Base-by-base conservation (phyloP, 1,140 invertebrate genomes). In the Cyphomyrmex costatus region DNA sequence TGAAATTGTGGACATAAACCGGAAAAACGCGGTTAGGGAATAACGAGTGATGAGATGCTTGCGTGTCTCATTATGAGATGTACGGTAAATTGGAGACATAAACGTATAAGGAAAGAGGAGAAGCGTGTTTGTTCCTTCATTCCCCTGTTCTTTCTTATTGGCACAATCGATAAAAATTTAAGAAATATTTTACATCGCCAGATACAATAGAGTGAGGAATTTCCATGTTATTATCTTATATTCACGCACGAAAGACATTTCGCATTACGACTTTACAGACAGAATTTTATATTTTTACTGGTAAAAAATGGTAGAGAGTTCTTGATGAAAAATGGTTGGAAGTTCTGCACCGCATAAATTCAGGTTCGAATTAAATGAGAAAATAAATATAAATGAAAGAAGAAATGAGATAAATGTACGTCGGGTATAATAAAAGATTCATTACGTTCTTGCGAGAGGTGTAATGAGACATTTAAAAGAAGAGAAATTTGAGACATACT, bases 281-380 rank as follows among this genome's bases (percentile, higher is more conserved):
- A 42, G n/a, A 80, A 68, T 68, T 68, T 58, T 82, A 73, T 16
- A 56, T 71, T 30, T 80, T 53, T 19, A 71, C 33, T 27, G 78
- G 58, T 42, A 70, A 80, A 80, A 58, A 58, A 27, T 70, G 30
- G 51, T 51, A 56, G 21, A 56, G 14, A 76, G n/a, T 19, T 33
- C 27, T 56, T 42, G n/a, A 65, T 65, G 61, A 65, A 65, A 65
- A 65, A 33, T 63, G 60, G 7, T 63, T 19, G 60, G 24, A 12
- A 74, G 49, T 58, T 33, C 30, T 27, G 27, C 7, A 19, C 19
- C 30, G n/a, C n/a, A 36, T 65, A 79, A 79, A 27, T 78, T 42
- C 60, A 65, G 16, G 30, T 79, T 68, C 46, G 46, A 36, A 56
- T 79, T 82, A 71, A 82, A 21, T 51, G 51, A 5, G 14, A 71